Percentiles rank a stretch among this genome's conserved stretches.
Conservation (phyloP, 2,113 vertebrate species). For the Centropus unirufus region DNA sequence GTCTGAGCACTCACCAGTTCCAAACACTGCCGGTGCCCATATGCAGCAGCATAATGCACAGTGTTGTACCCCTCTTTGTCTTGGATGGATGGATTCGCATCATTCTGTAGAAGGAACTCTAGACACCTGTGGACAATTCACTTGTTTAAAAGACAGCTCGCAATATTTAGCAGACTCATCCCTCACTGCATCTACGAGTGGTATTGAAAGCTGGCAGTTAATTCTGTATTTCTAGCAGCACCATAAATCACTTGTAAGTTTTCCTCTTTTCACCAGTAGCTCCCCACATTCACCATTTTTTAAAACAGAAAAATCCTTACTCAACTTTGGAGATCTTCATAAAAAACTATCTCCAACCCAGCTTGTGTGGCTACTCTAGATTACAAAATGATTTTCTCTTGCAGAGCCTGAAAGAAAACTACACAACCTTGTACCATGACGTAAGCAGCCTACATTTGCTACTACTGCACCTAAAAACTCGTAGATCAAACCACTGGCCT, state of each 20-base stretch:
- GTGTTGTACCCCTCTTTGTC: slow-evolving; percentile 95
- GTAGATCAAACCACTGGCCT: not conserved
- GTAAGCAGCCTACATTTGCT: not conserved
- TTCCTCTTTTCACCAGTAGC: not conserved
- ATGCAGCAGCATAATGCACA: slow-evolving; percentile 95
- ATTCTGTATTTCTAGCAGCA: not conserved
- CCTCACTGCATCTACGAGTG: not conserved
- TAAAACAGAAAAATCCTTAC: not conserved
- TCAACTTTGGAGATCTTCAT: not conserved
- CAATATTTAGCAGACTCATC: not conserved
- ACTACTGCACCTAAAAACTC: not conserved
- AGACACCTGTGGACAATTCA: slow-evolving; percentile 84
- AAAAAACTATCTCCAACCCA: not conserved
- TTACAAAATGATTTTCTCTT: not conserved
- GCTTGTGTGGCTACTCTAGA: not conserved
- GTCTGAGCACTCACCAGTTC: slow-evolving; percentile 84
- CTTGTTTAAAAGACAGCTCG: not conserved
- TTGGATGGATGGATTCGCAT: slow-evolving; percentile 87
- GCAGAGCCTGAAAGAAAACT: not conserved
- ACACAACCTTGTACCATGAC: not conserved
- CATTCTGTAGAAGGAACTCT: slow-evolving; percentile 92
- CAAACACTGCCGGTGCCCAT: slow-evolving; percentile 92
- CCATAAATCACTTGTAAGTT: not conserved
- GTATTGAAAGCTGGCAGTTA: not conserved
- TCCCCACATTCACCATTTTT: not conserved